Evolutionary conservation across 1,140 invertebrate genomes (phyloP).

Genomic region (Lerema accius): DNA sequence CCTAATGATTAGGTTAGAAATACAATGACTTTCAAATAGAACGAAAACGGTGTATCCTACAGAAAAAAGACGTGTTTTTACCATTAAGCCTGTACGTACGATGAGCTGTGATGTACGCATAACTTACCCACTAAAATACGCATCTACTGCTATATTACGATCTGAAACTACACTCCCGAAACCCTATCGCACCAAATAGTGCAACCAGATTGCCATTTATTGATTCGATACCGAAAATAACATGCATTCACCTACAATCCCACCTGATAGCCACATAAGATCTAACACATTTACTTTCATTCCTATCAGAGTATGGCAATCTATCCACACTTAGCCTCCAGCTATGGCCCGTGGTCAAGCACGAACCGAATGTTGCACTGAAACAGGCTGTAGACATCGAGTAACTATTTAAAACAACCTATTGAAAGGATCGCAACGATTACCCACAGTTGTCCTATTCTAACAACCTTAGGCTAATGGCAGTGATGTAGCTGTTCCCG

Average conservation of each 20-base stretch:
- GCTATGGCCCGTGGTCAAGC: conserved; percentile 1
- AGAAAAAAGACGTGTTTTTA: no score
- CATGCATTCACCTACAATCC: no score
- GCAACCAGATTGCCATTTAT: neutral
- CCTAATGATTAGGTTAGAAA: no score
- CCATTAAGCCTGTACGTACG: no score
- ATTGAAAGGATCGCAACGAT: conserved; percentile 18
- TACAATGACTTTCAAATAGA: conserved; percentile 31
- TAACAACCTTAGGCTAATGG: conserved; percentile 71
- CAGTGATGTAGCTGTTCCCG: conserved; percentile 76
- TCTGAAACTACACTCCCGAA: conserved; percentile 23
- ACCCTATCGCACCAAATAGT: neutral
- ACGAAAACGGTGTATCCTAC: conserved; percentile 34
- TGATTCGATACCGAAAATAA: no score
- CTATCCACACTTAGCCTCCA: neutral
- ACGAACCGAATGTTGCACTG: conserved; percentile 33
- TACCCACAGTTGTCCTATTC: conserved; percentile 45
- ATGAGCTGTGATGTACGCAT: no score
- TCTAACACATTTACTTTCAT: no score
- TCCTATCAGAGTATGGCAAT: no score
- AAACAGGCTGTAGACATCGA: conserved; percentile 38
- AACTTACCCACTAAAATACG: no score
- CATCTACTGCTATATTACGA: no score
- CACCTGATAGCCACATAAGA: no score
- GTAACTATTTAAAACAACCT: conserved; percentile 33